Base-by-base conservation (phyloP, 1,140 invertebrate species). In the Globodera rostochiensis region DNA sequence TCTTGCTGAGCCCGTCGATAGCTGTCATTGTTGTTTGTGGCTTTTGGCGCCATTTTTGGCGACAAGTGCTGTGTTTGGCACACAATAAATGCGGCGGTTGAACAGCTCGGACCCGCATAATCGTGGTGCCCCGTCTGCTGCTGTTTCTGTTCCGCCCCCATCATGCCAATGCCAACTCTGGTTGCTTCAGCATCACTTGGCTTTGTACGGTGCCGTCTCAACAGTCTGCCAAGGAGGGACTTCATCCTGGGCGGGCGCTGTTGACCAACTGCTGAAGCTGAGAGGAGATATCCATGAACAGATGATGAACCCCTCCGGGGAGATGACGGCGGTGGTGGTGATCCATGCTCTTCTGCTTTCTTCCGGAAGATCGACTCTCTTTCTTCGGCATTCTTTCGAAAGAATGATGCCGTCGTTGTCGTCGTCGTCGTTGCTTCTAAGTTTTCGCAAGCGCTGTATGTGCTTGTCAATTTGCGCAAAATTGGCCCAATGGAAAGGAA, bases 401-500 rank as follows among this genome's bases (percentile, higher is more conserved):
- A 64, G 15, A 64, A 64, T 64, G 57, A n/a, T 19, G 11, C 5
- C 19, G 57, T 64, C 3, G 11, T 19, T 64, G 57, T 64, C 11
- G 19, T 19, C 11, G 19, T 19, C 11, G 46, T 19, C 7, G 15
- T 6, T 47, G 69, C 25, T 25, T 36, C 13, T 21, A 6, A 0
- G n/a, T 71, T 71, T 21, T 36, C 25, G 25, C 69, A 11, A 21
- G 69, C 11, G 9, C 46, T 47, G 7, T 8, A 19, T 21, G 69
- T 11, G 69, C 46, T 36, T 4, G 69, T 71, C 69, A 36, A 71
- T 71, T 71, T 71, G 69, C 69, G 69, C 69, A 71, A 47, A 36
- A 71, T 36, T 36, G 69, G 69, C 25, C 25, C n/a, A 71, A 71
- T 71, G 9, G 69, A 71, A 8, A 71, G 69, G 46, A 71, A 6